Evolutionary conservation across 37 sponge, comb jelly and placozoan genomes (phyloP).

Genomic region (Diacarnus erythraeanus): DNA sequence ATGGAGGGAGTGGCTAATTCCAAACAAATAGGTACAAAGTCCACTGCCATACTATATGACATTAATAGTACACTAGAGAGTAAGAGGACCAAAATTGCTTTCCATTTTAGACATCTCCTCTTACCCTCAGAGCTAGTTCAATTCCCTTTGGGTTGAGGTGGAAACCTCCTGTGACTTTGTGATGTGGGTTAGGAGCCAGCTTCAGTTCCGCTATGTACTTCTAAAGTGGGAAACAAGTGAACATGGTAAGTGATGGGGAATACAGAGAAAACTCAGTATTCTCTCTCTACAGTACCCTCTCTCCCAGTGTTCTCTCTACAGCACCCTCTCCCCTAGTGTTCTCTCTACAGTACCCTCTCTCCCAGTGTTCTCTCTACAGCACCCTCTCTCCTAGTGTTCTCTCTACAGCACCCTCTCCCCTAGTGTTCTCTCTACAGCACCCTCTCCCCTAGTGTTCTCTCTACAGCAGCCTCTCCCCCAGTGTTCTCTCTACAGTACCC

Average conservation of each 20-base stretch:
- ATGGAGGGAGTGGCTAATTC: no score
- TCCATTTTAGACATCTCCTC: no score
- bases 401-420: neutral
- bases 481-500: neutral
- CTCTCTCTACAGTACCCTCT: neutral
- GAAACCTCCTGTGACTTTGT: constrained; percentile 70
- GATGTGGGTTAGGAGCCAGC: constrained; percentile 13
- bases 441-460: neutral
- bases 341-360: neutral
- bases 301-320: neutral
- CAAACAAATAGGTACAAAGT: no score
- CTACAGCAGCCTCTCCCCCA: neutral
- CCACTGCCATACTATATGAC: no score
- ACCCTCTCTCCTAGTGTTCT: neutral
- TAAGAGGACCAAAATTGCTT: no score
- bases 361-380: neutral
- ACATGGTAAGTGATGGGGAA: no score
- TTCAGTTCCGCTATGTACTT: constrained; percentile 45
- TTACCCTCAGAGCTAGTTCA: constrained; percentile 64
- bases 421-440: neutral
- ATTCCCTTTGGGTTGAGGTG: constrained; percentile 73
- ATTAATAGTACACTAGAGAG: no score
- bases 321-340: neutral
- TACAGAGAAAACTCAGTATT: neutral
- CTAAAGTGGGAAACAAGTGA: constrained; percentile 5